These are phyloP conservation scores for Saccopteryx leptura DNA, from an alignment of 2,113 vertebrate species.

Conservation along the genomic window DNA sequence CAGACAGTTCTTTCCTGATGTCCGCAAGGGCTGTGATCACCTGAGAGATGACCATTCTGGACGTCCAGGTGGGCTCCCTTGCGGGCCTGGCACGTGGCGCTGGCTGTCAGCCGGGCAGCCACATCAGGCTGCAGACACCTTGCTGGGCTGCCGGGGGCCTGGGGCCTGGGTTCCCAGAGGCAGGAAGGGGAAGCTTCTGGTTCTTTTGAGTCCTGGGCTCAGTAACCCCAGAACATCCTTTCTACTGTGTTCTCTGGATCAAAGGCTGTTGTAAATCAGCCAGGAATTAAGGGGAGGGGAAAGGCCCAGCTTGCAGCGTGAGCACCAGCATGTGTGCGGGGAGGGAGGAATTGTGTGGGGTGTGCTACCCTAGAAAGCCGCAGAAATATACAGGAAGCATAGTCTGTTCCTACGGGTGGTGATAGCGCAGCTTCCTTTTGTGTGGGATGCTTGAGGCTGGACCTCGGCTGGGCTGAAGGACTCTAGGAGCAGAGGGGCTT, in stretches of 20 bases:
- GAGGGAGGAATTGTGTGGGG: no score
- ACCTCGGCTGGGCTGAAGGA: neutral
- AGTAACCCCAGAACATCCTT: neutral
- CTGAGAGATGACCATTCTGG: neutral
- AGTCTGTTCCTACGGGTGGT: accelerated
- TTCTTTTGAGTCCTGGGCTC: accelerated
- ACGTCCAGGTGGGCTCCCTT: accelerated
- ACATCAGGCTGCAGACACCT: accelerated
- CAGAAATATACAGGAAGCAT: accelerated
- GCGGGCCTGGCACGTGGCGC: neutral
- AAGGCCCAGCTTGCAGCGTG: no score
- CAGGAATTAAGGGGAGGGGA: neutral
- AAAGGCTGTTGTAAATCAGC: neutral
- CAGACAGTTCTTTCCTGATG: accelerated
- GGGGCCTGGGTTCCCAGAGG: neutral
- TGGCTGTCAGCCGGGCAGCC: neutral
- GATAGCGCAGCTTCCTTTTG: no score
- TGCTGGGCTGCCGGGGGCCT: accelerated
- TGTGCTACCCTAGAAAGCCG: neutral
- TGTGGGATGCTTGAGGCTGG: neutral
- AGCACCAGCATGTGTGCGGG: neutral
- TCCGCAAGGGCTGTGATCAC: accelerated
- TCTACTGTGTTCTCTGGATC: accelerated
- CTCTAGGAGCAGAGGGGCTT: accelerated
- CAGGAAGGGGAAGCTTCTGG: neutral